Percentiles rank a stretch among this genome's conserved stretches.
Evolutionary conservation across 1,140 invertebrate species (phyloP).

Genomic region (Brachionus calyciflorus): DNA sequence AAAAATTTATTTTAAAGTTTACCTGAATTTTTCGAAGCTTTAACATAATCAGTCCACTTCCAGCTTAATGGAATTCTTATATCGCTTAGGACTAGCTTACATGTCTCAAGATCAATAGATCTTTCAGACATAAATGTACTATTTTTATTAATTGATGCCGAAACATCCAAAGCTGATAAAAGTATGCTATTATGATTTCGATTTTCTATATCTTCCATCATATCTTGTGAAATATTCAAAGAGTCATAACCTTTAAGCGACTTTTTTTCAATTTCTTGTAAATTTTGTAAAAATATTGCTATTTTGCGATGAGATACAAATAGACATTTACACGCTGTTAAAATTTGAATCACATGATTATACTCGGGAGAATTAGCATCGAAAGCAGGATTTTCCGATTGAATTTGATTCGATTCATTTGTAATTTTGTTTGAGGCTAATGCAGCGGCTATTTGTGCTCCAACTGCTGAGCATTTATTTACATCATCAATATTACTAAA

Average conservation of each 20-base stretch:
- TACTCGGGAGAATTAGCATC: slow-evolving; percentile 26
- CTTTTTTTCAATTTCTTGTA: slow-evolving; percentile 37
- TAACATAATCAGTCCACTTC: slow-evolving; percentile 33
- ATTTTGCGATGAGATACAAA: slow-evolving; percentile 37
- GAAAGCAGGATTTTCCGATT: slow-evolving; percentile 17
- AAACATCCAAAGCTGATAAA: slow-evolving; percentile 17
- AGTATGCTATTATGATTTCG: background rate
- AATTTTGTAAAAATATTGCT: slow-evolving; percentile 22
- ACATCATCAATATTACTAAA: background rate
- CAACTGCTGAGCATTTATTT: background rate
- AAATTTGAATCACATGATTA: slow-evolving; percentile 34
- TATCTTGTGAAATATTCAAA: background rate
- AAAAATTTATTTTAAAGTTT: background rate
- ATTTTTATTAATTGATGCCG: background rate
- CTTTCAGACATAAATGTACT: background rate
- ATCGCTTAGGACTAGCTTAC: background rate
- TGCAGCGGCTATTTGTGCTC: slow-evolving; percentile 8
- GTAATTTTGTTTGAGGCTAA: background rate
- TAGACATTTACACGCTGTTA: slow-evolving; percentile 40
- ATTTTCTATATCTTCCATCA: background rate
- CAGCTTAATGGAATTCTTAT: slow-evolving; percentile 24
- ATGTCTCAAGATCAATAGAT: slow-evolving; percentile 4
- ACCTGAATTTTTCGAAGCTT: slow-evolving; percentile 31
- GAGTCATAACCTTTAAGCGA: background rate
- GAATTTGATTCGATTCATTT: background rate